Evolutionary conservation across 2,888 invertebrate genomes (phyloP), one percentile per base, ranked within the genome.

Genomic region (Pelosia muscerda): DNA sequence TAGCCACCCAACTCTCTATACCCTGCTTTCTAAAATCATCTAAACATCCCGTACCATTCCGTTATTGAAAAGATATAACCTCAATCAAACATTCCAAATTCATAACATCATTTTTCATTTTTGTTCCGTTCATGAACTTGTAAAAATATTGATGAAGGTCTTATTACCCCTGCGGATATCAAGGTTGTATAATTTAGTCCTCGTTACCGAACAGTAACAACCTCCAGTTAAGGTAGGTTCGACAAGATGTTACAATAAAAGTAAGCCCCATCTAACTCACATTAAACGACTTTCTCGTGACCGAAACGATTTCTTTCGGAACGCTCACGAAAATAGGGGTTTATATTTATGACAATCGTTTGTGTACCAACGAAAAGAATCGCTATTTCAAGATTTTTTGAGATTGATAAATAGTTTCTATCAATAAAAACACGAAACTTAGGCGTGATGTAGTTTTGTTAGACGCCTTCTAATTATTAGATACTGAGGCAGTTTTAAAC

Each of bases 321-420:
- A 88, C 88, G 88, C 87, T 90, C 91, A 93, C 90, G 92, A 89
- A 92, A 91, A 90, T 87, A 49, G 81, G 87, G 86, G 85, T 86
- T 81, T 82, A 83, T 88, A 89, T 93, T 92, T 92, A 93, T 83
- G 87, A 81, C 77, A 74, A 77, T 84, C 88, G 86, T 90, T 90
- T 87, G 77, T 78, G 85, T 86, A 78, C 73, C 79, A 77, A 82
- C 83, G 71, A 82, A 88, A 87, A 86, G 84, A 85, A 86, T 84
- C 73, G 81, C 73, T 78, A 83, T 84, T 82, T 74, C 70, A 78
- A 79, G 85, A 81, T 84, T 82, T 57, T 81, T 72, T 70, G 74
- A 74, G 78, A 77, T 81, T 81, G 87, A 86, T 89, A 88, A 85
- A 88, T 82, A 84, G 80, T 72, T 78, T 76, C 84, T 83, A 86